Base-by-base conservation (phyloP, 1,140 invertebrate species). In the Phortica variegata region DNA sequence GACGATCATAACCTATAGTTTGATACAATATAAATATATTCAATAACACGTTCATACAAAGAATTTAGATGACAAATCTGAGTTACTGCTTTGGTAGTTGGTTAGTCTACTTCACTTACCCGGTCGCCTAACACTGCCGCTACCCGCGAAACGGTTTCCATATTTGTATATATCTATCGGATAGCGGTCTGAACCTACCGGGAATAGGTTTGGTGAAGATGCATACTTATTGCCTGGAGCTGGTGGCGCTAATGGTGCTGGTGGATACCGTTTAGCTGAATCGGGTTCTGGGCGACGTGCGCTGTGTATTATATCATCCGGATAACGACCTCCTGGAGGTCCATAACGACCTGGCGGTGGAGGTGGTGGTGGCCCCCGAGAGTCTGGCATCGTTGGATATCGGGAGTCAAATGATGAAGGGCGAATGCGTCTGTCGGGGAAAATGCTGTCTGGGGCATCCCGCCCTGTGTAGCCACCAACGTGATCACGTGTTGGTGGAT, bases 131-230 rank as follows among this genome's bases (percentile, higher is more conserved):
- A 56, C 61, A 8, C 52, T 9, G 36, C 65, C 56, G 34, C 56
- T 54, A 42, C 58, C 44, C 17, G 59, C 60, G n/a, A 50, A 49
- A n/a, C 70, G 62, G 53, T 76, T 76, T 34, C 74, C 74, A 43
- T 76, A 76, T 42, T 76, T 76, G 47, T 70, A 76, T 58, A 76
- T 76, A 43, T 75, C 72, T 20, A 75, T 48, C 33, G 74, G 74
- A 58, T 61, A 75, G 19, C 74, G 65, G 43, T 76, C 74, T 37
- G 36, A 76, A 58, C 74, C 73, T 58, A 76, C 66, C 47, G 74
- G 74, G 38, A 76, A 76, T 10, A 71, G 63, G 53, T 76, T 76
- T 16, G 73, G 65, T 5, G 62, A 63, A 8, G 65, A 63, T 17
- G 72, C 68, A 41, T 73, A 75, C 50, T 75, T 75, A 40, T 56